Conservation (phyloP, 2,797 vertebrate genomes). For the Hirundo rustica region DNA sequence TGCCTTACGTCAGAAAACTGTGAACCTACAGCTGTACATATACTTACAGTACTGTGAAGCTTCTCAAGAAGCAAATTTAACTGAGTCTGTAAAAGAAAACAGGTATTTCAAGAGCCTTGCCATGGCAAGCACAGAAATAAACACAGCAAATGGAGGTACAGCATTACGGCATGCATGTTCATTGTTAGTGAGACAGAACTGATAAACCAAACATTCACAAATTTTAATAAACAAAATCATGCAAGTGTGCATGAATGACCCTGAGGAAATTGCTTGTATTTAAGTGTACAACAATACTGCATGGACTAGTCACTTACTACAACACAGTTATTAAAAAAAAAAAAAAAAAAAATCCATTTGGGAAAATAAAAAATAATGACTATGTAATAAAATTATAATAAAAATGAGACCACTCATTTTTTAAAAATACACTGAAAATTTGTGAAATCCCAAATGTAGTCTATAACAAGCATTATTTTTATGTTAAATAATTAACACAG, state of each 20-base stretch:
- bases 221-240: conserved; percentile 38
- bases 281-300: background rate
- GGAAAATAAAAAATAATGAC: background rate
- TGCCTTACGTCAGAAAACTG: background rate
- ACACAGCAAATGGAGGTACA: background rate
- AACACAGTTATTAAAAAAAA: background rate
- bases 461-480: background rate
- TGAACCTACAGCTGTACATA: background rate
- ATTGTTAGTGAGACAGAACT: background rate
- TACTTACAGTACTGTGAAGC: conserved; percentile 94
- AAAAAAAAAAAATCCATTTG: background rate
- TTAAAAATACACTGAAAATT: background rate
- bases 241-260: conserved; percentile 44
- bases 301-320: background rate
- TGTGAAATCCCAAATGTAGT: background rate
- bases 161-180: conserved; percentile 30
- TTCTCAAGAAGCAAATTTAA: conserved; percentile 96
- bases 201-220: background rate
- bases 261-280: background rate
- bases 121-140: background rate
- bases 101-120: conserved; percentile 9
- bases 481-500: background rate
- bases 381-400: background rate
- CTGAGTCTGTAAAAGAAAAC: conserved; percentile 85
- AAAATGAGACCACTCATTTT: background rate